phyloP scores from a whole-genome alignment of 2,888 invertebrate genomes.

The Onthophagus sagittarius region DNA sequence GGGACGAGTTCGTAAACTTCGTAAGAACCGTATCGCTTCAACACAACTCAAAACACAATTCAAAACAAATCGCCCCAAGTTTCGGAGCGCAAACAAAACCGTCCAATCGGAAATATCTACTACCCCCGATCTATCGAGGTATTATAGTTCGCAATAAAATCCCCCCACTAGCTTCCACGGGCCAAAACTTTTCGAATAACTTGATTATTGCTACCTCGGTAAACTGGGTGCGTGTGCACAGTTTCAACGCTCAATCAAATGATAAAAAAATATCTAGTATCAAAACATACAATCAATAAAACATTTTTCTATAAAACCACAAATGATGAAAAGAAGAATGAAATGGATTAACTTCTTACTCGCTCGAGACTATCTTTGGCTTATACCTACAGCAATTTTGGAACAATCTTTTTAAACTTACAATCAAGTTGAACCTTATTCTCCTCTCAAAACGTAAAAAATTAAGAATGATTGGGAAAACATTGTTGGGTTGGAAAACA shows the following conservation, averaged over 20 bases:
- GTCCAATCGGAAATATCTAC: conserved; percentile 39
- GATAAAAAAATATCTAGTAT: neutral
- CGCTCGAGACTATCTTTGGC: no score
- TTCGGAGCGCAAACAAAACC: conserved; percentile 40
- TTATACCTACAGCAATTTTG: no score
- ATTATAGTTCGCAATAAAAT: conserved; percentile 33
- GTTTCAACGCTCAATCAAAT: neutral
- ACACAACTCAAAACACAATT: conserved; percentile 24
- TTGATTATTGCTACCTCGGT: conserved; percentile 18
- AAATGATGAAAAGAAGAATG: no score
- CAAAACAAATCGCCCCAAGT: conserved; percentile 42
- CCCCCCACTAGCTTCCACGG: neutral
- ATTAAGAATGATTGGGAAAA: no score
- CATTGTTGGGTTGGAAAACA: no score
- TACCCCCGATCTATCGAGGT: conserved; percentile 31
- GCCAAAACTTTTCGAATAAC: conserved; percentile 17
- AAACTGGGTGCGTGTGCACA: conserved; percentile 1
- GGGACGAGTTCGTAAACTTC: conserved; percentile 7
- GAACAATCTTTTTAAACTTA: no score
- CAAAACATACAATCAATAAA: neutral
- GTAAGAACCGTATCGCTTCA: neutral
- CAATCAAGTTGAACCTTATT: no score
- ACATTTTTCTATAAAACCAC: no score
- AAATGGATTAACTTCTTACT: no score
- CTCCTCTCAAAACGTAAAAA: no score